Conservation (phyloP, 2,888 invertebrate species). For the Caenorhabditis macrosperma region DNA sequence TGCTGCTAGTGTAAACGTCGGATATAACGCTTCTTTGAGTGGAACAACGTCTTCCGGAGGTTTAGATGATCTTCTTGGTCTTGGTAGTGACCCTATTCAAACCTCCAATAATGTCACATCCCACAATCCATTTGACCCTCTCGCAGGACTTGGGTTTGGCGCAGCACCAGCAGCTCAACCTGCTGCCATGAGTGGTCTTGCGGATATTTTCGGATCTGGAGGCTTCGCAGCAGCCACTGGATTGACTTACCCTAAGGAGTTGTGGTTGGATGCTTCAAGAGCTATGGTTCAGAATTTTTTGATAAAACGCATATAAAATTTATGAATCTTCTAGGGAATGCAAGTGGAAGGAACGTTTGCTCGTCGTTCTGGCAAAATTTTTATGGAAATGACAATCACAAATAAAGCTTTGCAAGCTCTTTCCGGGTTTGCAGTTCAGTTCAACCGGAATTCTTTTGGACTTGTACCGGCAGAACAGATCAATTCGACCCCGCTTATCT, state of each 20-base stretch:
- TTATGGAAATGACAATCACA: constrained; percentile 95
- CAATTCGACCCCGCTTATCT: constrained; percentile 88
- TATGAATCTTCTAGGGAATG: constrained; percentile 84
- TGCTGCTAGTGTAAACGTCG: constrained; percentile 29
- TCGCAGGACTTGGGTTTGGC: constrained; percentile 57
- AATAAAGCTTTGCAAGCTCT: constrained; percentile 98
- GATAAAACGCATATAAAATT: background rate
- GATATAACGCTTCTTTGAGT: constrained; percentile 18
- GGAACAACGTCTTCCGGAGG: constrained; percentile 65
- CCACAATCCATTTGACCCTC: constrained; percentile 53
- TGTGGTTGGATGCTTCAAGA: constrained; percentile 76
- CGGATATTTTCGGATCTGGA: constrained; percentile 91
- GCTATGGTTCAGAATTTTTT: constrained; percentile 63
- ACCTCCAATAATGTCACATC: constrained; percentile 30
- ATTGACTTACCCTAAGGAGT: constrained; percentile 59
- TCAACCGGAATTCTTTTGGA: constrained; percentile 97
- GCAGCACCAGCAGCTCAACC: constrained; percentile 46
- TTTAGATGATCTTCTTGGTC: constrained; percentile 77
- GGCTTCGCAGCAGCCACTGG: constrained; percentile 75
- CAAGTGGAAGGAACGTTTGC: constrained; percentile 96
- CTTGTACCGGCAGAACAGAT: constrained; percentile 90
- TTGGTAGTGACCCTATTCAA: constrained; percentile 55
- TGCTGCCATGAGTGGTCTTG: constrained; percentile 82
- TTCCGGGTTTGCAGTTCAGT: constrained; percentile 95
- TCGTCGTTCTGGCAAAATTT: constrained; percentile 87